Evolutionary conservation across 2,888 invertebrate species (phyloP).

Genomic region (Eledona agricola): DNA sequence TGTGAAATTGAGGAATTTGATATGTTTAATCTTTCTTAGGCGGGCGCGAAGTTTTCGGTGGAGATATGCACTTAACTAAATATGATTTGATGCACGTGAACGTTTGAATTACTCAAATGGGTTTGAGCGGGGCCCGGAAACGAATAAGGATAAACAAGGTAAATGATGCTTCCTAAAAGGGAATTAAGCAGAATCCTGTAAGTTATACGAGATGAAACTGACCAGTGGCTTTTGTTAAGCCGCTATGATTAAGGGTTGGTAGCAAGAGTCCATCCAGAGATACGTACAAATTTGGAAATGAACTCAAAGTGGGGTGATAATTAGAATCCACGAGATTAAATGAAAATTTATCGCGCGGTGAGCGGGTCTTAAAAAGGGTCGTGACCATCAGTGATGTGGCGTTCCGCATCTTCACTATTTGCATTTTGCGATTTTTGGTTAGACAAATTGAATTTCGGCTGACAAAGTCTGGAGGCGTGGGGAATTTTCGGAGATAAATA

Average conservation of each 20-base stretch:
- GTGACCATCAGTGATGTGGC: conserved; percentile 16
- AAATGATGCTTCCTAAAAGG: conserved; percentile 30
- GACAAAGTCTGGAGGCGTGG: conserved; percentile 12
- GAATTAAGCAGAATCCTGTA: conserved; percentile 27
- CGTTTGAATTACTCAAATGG: conserved; percentile 23
- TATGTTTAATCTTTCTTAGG: neutral
- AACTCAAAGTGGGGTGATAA: conserved; percentile 25
- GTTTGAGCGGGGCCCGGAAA: conserved; percentile 18
- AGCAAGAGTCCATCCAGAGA: conserved; percentile 25
- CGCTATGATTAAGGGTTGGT: conserved; percentile 33
- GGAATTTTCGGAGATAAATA: conserved; percentile 22
- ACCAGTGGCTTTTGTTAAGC: conserved; percentile 38
- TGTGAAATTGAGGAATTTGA: conserved; percentile 6
- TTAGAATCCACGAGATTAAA: conserved; percentile 29
- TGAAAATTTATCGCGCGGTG: conserved; percentile 15
- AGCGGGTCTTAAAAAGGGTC: conserved; percentile 4
- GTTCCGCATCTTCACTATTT: too few relatives aligned
- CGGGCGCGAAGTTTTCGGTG: neutral
- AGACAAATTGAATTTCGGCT: conserved; percentile 19
- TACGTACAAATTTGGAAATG: conserved; percentile 35
- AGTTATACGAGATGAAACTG: conserved; percentile 34
- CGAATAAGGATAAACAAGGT: conserved; percentile 33
- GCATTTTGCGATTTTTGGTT: conserved; percentile 14
- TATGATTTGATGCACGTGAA: neutral
- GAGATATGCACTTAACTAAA: too few relatives aligned